Evolutionary conservation across 2,888 invertebrate genomes (phyloP).

Genomic region (Hetaerina titia): DNA sequence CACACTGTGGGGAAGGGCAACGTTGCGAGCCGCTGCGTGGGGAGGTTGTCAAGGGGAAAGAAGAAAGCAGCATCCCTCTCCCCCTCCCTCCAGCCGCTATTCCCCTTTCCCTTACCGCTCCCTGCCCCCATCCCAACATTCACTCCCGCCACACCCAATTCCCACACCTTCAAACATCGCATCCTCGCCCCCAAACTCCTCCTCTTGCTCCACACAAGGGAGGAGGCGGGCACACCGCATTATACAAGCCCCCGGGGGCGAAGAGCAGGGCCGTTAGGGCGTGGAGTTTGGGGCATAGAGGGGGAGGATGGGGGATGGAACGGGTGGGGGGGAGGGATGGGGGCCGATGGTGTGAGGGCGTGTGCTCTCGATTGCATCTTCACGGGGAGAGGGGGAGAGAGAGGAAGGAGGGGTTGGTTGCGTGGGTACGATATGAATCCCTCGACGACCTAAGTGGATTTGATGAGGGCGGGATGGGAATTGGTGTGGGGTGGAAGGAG

Average conservation of each 20-base stretch:
- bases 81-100: neutral
- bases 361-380: neutral
- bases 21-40: neutral
- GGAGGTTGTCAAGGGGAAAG: neutral
- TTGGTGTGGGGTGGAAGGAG: neutral
- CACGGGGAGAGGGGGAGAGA: neutral
- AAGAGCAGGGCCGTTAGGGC: neutral
- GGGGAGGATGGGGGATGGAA: neutral
- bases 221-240: slow-evolving; percentile 19
- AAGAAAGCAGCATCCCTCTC: neutral
- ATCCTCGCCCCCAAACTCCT: neutral
- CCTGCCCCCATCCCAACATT: neutral
- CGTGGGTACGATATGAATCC: slow-evolving; percentile 7
- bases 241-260: slow-evolving; percentile 26
- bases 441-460: slow-evolving; percentile 37
- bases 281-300: neutral
- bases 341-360: neutral
- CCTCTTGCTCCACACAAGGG: neutral
- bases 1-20: neutral
- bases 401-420: neutral
- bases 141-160: too few relatives aligned
- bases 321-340: neutral
- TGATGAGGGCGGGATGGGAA: slow-evolving; percentile 26
- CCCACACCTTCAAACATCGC: too few relatives aligned
- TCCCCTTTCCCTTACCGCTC: neutral